A percentile compares a stretch with the other conserved stretches of the same genome.
Evolutionary conservation across 2,113 vertebrate genomes (phyloP).

Genomic region (Hyperopisus bebe): DNA sequence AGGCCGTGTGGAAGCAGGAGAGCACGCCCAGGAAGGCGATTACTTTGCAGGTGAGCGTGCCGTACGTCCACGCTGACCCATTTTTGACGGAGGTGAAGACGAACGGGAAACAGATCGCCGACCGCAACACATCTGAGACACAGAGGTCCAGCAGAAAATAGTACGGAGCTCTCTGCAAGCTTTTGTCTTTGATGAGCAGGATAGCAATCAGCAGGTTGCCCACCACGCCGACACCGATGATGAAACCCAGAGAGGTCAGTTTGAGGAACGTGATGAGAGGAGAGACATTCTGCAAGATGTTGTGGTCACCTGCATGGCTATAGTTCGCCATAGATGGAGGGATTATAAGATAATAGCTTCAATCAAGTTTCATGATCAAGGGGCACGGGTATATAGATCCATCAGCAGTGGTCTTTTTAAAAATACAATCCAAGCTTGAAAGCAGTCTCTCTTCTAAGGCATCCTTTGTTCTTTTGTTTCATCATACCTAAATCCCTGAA

Average conservation of each 20-base stretch:
- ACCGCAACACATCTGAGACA: constrained; percentile 95
- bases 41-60: constrained; percentile 97
- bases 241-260: constrained; percentile 98
- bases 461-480: constrained; percentile 79
- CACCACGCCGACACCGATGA: constrained; percentile 96
- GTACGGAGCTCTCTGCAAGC: constrained; percentile 96
- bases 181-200: constrained; percentile 99
- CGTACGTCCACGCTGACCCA: constrained; percentile 93
- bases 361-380: constrained; percentile 98
- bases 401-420: constrained; percentile 83
- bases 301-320: constrained; percentile 99
- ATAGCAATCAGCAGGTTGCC: constrained; percentile 99
- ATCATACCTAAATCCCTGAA: constrained; percentile 70
- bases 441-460: constrained; percentile 72
- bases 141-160: constrained; percentile 98
- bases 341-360: constrained; percentile 93
- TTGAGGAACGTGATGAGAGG: constrained; percentile 99
- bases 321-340: constrained; percentile 99
- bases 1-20: constrained; percentile 97
- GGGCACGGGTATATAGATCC: constrained; percentile 88
- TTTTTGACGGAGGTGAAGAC: constrained; percentile 99
- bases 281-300: constrained; percentile 99
- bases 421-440: constrained; percentile 89
- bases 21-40: constrained; percentile 98
- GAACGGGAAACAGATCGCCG: constrained; percentile 98